These are phyloP conservation scores for Brienomyrus brachyistius DNA, from an alignment of 2,113 vertebrate species.

Conservation along the genomic window DNA sequence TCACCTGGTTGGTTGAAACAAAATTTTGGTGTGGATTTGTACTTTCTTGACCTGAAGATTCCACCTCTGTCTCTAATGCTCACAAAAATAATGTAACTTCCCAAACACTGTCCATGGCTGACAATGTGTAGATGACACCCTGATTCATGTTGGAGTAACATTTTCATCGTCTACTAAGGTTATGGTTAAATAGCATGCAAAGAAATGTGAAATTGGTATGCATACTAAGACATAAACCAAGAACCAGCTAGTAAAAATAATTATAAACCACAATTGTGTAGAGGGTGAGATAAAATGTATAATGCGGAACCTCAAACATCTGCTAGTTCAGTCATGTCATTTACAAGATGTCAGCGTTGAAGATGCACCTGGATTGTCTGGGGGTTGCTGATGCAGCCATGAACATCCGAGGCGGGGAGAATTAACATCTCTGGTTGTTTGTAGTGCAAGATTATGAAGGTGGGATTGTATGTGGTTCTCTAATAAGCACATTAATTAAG, in stretches of 20 bases:
- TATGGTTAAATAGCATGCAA: background rate
- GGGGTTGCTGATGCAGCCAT: background rate
- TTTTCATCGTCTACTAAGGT: background rate
- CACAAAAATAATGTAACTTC: no score
- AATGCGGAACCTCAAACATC: background rate
- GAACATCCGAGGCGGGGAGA: background rate
- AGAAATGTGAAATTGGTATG: background rate
- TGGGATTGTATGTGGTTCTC: background rate
- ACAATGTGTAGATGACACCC: background rate
- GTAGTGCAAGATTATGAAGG: background rate
- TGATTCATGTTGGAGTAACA: background rate
- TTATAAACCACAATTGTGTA: background rate
- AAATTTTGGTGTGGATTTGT: no score
- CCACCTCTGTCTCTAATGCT: background rate
- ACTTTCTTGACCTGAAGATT: no score
- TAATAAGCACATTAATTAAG: background rate
- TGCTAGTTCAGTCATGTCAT: background rate
- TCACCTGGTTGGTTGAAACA: no score
- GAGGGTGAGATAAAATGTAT: background rate
- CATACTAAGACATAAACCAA: background rate
- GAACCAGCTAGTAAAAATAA: background rate
- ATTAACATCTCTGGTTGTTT: background rate
- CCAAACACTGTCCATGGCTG: background rate
- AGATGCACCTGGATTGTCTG: background rate
- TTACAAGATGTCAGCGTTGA: background rate